Conservation (phyloP, 2,113 vertebrate genomes). For the Albula glossodonta region DNA sequence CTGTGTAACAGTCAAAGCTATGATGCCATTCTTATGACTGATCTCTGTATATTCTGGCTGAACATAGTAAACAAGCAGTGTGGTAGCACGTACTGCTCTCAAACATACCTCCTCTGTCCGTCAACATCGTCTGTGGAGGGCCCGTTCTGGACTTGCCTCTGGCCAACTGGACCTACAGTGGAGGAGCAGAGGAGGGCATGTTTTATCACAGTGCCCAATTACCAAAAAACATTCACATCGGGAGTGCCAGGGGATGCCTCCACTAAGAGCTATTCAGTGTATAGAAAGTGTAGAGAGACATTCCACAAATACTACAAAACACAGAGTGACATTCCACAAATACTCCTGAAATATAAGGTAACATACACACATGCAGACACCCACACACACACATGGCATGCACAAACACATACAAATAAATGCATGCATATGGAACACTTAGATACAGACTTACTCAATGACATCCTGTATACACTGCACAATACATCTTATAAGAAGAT, state of each 20-base stretch:
- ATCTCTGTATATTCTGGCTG: neutral
- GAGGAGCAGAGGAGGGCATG: slow-evolving; percentile 36
- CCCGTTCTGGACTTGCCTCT: slow-evolving; percentile 89
- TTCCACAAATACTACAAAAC: neutral
- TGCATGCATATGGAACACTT: neutral
- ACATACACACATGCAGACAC: neutral
- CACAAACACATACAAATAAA: neutral
- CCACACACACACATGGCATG: neutral
- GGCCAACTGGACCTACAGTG: slow-evolving; percentile 84
- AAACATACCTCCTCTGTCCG: slow-evolving; percentile 86
- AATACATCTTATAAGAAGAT: too few relatives aligned
- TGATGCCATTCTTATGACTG: too few relatives aligned
- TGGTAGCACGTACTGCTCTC: too few relatives aligned
- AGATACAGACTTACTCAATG: neutral
- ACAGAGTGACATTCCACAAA: neutral
- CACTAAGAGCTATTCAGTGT: too few relatives aligned
- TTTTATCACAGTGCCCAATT: neutral
- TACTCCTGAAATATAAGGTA: neutral
- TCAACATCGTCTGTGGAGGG: slow-evolving; percentile 95
- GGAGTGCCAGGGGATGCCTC: too few relatives aligned
- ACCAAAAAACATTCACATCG: too few relatives aligned
- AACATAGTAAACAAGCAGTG: neutral
- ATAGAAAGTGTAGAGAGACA: too few relatives aligned
- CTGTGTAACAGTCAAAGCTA: too few relatives aligned
- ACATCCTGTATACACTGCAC: neutral